Percentiles rank a stretch among this genome's conserved stretches.
Conservation (phyloP, 2,888 invertebrate genomes). For the Rotaria macrura region DNA sequence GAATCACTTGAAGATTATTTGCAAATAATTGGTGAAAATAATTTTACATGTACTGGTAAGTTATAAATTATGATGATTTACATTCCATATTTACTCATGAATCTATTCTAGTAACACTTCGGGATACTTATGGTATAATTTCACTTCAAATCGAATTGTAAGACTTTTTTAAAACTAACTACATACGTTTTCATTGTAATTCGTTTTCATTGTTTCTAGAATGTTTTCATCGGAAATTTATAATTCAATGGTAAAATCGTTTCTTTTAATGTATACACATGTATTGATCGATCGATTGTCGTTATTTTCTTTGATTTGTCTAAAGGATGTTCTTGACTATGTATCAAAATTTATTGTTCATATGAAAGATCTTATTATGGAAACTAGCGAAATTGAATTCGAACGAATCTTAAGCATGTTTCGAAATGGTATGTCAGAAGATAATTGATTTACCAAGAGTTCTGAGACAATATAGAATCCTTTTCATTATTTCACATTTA, state of each 20-base stretch:
- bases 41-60: not conserved
- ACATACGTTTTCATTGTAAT: not conserved
- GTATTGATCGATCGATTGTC: too few species aligned
- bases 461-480: too few species aligned
- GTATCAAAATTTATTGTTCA: not conserved
- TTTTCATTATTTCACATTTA: too few species aligned
- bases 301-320: not conserved
- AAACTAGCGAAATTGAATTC: not conserved
- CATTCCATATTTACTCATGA: not conserved
- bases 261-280: too few species aligned
- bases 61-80: not conserved
- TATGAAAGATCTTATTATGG: not conserved
- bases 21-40: not conserved
- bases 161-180: not conserved
- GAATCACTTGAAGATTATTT: conserved; percentile 16
- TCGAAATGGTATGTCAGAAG: not conserved
- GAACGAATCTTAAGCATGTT: not conserved
- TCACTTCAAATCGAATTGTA: conserved; percentile 2
- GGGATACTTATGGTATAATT: conserved; percentile 13
- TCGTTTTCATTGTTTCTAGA: not conserved
- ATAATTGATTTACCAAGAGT: not conserved
- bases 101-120: not conserved
- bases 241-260: not conserved
- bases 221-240: not conserved
- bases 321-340: not conserved